Percentiles rank a stretch among this genome's conserved stretches.
Conservation (phyloP, 2,113 vertebrate species). For the Aleadryas rufinucha region DNA sequence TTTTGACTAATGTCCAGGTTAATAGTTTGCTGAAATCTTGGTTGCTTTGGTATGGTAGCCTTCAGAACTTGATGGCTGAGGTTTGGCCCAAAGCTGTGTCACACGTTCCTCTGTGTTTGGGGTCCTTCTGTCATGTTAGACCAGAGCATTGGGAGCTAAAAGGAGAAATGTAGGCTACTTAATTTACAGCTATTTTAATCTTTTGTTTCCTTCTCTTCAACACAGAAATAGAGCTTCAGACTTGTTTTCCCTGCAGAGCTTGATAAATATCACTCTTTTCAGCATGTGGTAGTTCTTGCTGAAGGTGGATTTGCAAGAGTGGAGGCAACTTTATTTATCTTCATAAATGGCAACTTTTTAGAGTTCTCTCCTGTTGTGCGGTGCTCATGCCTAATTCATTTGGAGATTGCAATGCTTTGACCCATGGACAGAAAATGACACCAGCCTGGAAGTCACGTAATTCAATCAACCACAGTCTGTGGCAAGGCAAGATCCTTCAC, state of each 20-base stretch:
- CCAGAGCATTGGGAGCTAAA: neutral
- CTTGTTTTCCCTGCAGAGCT: neutral
- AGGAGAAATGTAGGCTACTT: neutral
- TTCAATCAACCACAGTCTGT: neutral
- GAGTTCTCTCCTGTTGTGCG: neutral
- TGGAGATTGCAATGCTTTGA: neutral
- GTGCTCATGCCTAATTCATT: neutral
- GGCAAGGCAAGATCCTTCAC: neutral
- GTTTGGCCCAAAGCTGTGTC: neutral
- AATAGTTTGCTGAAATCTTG: neutral
- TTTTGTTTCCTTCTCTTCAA: neutral
- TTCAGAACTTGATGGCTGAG: neutral
- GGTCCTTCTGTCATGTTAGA: neutral
- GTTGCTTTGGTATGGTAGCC: neutral
- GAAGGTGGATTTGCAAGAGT: neutral
- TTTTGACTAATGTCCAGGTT: neutral
- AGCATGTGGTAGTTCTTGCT: neutral
- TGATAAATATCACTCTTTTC: neutral
- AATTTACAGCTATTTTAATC: neutral
- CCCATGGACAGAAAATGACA: neutral
- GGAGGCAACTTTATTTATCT: neutral
- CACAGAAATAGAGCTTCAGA: neutral
- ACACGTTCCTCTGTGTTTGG: fast-evolving
- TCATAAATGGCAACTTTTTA: neutral
- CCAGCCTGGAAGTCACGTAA: neutral